Evolutionary conservation across 1,140 invertebrate genomes (phyloP), one percentile per base, ranked within the genome.

Genomic region (Hylaeus volcanicus): DNA sequence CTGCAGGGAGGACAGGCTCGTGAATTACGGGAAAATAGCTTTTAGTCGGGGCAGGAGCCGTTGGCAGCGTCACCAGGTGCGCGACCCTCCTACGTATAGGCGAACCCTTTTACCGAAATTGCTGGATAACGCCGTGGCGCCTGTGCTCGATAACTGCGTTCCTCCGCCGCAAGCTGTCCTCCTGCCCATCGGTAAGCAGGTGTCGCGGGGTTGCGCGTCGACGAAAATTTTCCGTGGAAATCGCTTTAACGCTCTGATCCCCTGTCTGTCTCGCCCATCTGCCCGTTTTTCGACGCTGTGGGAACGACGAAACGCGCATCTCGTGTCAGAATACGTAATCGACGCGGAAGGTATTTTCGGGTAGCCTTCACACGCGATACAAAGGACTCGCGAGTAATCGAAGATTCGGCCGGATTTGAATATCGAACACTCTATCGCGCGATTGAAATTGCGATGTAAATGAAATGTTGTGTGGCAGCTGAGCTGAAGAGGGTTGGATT

Each of bases 101-200:
- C 64, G 85, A 90, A 90, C 88, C 89, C 89, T 90, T 90, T 90
- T 90, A 90, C 89, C 84, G 73, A 90, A 90, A 90, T 90, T 90
- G 87, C 89, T 79, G 77, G 82, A 84, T 86, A 86, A 79, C 84
- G 71, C 26, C 83, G 72, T 75, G 63, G 56, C 4, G 3, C 43
- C 66, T 43, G 48, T 70, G 41, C 65, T 39, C 39, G 37, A 48
- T 75, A 76, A 73, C 73, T 74, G 68, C 37, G 51, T 53, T 53
- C 41, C 14, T 11, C 11, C 70, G 58, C 41, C 41, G 41, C 60
- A 15, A 12, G 0, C 15, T 26, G 26, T 26, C 58, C 45, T 48
- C 45, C 39, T 14, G 41, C 26, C 74, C 71, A 74, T 65, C 55
- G 45, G 79, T 60, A 85, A 85, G 79, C 85, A 85, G 85, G 71